Base-by-base conservation (phyloP, 2,113 vertebrate genomes). In the Ariopsis seemanni region DNA sequence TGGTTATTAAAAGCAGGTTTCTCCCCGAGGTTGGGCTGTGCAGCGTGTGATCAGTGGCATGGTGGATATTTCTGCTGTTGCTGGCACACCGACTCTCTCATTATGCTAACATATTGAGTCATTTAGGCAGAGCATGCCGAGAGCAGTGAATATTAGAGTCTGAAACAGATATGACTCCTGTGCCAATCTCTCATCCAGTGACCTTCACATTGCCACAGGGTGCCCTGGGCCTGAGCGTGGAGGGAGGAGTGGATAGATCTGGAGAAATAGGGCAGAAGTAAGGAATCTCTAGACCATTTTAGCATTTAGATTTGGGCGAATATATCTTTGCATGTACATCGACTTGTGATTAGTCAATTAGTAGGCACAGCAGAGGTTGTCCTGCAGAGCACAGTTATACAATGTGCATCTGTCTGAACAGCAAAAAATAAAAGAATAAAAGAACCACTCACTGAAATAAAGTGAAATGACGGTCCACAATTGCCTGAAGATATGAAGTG, bases 61-160 rank as follows among this genome's bases (percentile, higher is more conserved):
- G 81, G 52, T 69, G 65, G 79, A 87, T 88, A 80, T 83, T 86
- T 87, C 81, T 85, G 63, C 52, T 48, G 42, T 74, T 84, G 75
- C 48, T 58, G 53, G 69, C 78, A 52, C 12, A 20, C 20, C 8
- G 57, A 72, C 87, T 67, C 69, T 65, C 83, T 90, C 87, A 87
- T 87, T 86, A 88, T 17, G 6, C 55, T 80, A 88, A 88, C 85
- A 85, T 83, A 85, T 69, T 85, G 88, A 86, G 77, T 84, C 75
- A 71, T 91, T 90, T 89, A 87, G 82, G 12, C 63, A 65, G 63
- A 86, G 63, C 62, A 62, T 7, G 50, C 60, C 30, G 20, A 82
- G 57, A 85, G 55, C 50, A 18, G 17, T 3, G 5, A 65, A 72
- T 78, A 89, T 85, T 63, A 85, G 17, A 58, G 6, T 52, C 63